Evolutionary conservation across 2,797 vertebrate species (phyloP).

Genomic region (Pristis pectinata): DNA sequence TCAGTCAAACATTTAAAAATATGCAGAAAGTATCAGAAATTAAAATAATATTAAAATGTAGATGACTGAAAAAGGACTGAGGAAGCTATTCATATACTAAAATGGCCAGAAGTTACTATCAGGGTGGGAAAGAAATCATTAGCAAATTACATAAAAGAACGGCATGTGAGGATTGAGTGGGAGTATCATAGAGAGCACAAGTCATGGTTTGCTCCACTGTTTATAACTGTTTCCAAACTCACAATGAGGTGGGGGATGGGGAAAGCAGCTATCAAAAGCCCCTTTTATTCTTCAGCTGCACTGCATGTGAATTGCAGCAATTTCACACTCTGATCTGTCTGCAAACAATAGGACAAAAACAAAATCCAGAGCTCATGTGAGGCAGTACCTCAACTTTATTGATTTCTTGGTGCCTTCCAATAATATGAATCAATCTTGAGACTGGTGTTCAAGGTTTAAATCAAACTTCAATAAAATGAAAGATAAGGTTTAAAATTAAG

Average conservation of each 20-base stretch:
- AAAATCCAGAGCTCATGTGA: not conserved
- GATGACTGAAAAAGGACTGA: no score
- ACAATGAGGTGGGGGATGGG: conserved; percentile 27
- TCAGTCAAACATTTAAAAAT: not conserved
- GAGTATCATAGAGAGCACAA: not conserved
- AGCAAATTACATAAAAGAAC: conserved; percentile 22
- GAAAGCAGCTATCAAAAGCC: conserved; percentile 15
- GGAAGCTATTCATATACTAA: not conserved
- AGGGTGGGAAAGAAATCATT: conserved; percentile 26
- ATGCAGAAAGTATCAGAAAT: no score
- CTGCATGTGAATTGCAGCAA: not conserved
- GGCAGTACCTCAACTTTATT: not conserved
- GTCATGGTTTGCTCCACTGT: not conserved
- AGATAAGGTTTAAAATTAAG: not conserved
- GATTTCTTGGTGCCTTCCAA: not conserved
- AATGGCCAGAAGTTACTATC: conserved; percentile 3
- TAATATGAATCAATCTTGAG: not conserved
- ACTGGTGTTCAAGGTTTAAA: not conserved
- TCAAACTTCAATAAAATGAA: not conserved
- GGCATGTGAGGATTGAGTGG: conserved; percentile 33
- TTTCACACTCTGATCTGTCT: not conserved
- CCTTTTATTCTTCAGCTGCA: conserved; percentile 33
- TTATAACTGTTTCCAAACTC: not conserved
- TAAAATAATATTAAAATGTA: no score
- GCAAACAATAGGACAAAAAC: not conserved